Evolutionary conservation across 2,113 vertebrate species (phyloP), one percentile per base, ranked within the genome.

Genomic region (Cyanoderma ruficeps): DNA sequence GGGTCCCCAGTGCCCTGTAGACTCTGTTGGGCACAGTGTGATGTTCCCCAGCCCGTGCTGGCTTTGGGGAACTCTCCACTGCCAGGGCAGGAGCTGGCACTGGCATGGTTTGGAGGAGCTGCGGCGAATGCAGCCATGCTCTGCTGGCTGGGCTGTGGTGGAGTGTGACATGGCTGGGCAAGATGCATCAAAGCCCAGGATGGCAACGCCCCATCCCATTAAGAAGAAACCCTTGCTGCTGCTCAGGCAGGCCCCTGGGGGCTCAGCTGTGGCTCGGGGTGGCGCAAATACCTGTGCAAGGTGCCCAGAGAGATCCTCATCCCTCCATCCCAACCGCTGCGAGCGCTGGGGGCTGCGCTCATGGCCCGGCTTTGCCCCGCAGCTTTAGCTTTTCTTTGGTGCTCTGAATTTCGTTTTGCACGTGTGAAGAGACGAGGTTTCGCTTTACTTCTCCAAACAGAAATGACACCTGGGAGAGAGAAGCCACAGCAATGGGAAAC

Each of bases 281-380:
- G 39, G 28, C 10, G 11, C 56, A 33, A 27, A 68, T 11, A 8
- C 3, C 46, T 56, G 50, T 64, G 63, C 27, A 64, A 33, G 24
- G 44, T 5, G 2, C 21, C 39, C 14, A 30, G 61, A 69, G 24
- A 42, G 81, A 63, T 41, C 39, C 68, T 69, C 47, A 31, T 10
- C 15, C 16, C 59, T 60, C 82, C 53, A 37, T 72, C 22, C 5
- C 31, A 12, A 39, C n/a, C 0, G 0, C 31, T 5, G 0, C 0
- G 8, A 13, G 33, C 6, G 49, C 37, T 0, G 0, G 12, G 30
- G 13, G 27, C 71, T 41, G 18, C 0, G 1, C 46, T 25, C 15
- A 1, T 0, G 10, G 59, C 49, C 12, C 0, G 0, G 46, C n/a
- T 84, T 89, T 0, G 0, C 11, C 1, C 2, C 2, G 1, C 4